Base-by-base conservation (phyloP, 2,113 vertebrate genomes). In the Corythornis cristatus region DNA sequence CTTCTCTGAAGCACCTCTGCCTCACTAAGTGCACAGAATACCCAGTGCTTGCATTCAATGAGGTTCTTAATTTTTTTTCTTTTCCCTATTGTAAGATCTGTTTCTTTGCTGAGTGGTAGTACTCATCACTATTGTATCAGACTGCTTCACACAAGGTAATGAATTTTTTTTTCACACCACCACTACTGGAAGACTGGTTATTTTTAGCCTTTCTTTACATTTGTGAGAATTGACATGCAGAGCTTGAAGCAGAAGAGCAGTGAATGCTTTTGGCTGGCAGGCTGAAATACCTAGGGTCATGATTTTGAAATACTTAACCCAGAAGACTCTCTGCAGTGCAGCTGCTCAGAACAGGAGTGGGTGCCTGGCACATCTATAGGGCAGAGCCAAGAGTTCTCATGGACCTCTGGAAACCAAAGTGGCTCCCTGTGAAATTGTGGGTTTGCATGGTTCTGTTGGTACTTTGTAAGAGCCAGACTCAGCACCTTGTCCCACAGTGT, bases 81-180 rank as follows among this genome's bases (percentile, higher is more conserved):
- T 78, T 19, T 77, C 28, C 60, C 60, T 73, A 5, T 81, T 86
- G 85, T 89, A 62, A 51, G 46, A 48, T 60, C 75, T 35, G 19
- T 75, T 89, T 8, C 87, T 94, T 58, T 83, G 67, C 85, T 89
- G 65, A 66, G 37, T 1, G 2, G 92, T 93, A 93, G 88, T 94
- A 95, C 92, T 96, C 90, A 90, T 91, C 95, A 60, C 85, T 70
- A 64, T 95, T 95, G 90, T 95, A 80, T 86, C 56, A 80, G 82
- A n/a, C 71, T 54, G 82, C 87, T 91, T 95, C 91, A 88, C 88
- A 88, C 88, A 86, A 71, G 90, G 79, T 88, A 94, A 91, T 91
- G 87, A 95, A 96, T 91, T 91, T 96, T 89, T 89, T 88, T 95
- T 96, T 96, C 95, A 90, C 89, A 91, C 33, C 75, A 80, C 67